These are phyloP conservation scores for Sapajus apella DNA, from an alignment of 2,113 vertebrate species.

Conservation along the genomic window DNA sequence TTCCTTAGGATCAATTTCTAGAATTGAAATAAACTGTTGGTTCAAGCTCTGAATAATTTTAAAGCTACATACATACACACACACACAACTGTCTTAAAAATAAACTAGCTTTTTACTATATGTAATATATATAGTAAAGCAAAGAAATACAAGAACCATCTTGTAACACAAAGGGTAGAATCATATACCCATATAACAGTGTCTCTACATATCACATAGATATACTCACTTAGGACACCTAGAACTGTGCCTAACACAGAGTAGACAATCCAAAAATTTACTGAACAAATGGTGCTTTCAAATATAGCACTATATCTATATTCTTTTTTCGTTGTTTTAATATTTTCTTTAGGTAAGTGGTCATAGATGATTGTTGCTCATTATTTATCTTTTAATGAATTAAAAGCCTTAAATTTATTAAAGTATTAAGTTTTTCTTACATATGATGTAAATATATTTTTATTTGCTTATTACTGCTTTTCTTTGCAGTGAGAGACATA, in stretches of 20 bases:
- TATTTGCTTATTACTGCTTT: neutral
- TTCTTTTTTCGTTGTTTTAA: neutral
- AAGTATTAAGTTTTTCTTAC: neutral
- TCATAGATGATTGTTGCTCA: neutral
- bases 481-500: neutral
- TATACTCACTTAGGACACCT: neutral
- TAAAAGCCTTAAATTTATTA: neutral
- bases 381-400: neutral
- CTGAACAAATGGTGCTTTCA: neutral
- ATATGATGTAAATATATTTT: neutral
- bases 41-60: conserved; percentile 2
- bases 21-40: neutral
- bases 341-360: neutral
- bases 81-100: neutral
- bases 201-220: neutral
- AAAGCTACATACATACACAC: neutral
- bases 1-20: neutral
- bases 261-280: neutral
- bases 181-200: neutral
- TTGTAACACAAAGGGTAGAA: neutral
- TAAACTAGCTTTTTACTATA: neutral
- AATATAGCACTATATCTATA: neutral
- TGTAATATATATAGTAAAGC: neutral
- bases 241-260: neutral
- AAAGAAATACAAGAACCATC: neutral